Evolutionary conservation across 2,113 vertebrate genomes (phyloP).

Genomic region (Cyprinus carpio): DNA sequence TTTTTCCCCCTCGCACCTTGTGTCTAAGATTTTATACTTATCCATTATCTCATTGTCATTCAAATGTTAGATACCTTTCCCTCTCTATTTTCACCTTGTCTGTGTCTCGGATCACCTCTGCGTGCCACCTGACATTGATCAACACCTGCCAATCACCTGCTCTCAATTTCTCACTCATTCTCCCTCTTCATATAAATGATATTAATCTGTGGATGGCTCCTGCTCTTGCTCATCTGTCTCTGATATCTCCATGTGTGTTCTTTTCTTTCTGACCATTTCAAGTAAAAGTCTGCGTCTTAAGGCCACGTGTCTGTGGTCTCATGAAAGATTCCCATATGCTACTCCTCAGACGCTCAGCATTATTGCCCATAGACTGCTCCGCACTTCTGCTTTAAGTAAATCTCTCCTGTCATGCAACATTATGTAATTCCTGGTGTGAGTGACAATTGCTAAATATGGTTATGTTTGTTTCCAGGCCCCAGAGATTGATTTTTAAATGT

Average conservation of each 20-base stretch:
- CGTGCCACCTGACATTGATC: neutral
- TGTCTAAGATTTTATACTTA: neutral
- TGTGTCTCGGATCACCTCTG: neutral
- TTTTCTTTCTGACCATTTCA: neutral
- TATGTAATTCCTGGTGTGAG: neutral
- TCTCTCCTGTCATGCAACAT: neutral
- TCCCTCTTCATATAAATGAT: slow-evolving; percentile 20
- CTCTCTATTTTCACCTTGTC: slow-evolving; percentile 39
- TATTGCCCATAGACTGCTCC: neutral
- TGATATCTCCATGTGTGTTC: neutral
- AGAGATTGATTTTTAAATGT: neutral
- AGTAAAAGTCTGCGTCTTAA: neutral
- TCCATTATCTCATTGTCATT: slow-evolving; percentile 34
- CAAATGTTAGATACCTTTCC: neutral
- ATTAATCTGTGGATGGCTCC: slow-evolving; percentile 1
- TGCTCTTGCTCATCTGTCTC: neutral
- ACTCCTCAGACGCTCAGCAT: neutral
- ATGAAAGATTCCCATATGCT: neutral
- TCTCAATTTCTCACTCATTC: slow-evolving; percentile 16
- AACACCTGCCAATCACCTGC: slow-evolving; percentile 11
- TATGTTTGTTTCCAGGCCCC: too few species aligned
- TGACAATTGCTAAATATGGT: neutral
- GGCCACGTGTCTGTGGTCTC: neutral
- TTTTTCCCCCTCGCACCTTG: neutral
- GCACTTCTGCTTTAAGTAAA: slow-evolving; percentile 34